phyloP scores from a whole-genome alignment of 2,888 invertebrate genomes.

The Brachyptera risi region DNA sequence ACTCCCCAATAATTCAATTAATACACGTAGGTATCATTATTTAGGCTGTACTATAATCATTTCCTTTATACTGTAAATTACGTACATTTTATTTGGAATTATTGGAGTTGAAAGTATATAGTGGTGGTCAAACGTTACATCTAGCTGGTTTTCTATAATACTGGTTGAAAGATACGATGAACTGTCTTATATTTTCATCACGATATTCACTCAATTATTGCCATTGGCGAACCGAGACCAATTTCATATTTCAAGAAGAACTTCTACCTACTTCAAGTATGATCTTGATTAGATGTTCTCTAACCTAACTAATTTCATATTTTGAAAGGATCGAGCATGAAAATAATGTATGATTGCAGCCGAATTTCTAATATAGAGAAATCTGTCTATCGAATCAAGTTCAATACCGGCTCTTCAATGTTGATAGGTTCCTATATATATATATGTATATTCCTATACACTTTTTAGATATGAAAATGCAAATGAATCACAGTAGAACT shows the following conservation, averaged over 20 bases:
- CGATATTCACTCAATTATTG: not conserved
- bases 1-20: too few relatives aligned
- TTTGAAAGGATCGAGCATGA: not conserved
- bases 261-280: not conserved
- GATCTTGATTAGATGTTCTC: not conserved
- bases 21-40: too few relatives aligned
- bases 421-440: too few relatives aligned
- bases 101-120: not conserved
- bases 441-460: too few relatives aligned
- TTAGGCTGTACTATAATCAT: too few relatives aligned
- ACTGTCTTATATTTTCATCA: not conserved
- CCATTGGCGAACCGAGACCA: not conserved
- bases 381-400: not conserved
- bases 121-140: too few relatives aligned
- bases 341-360: not conserved
- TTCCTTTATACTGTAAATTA: too few relatives aligned
- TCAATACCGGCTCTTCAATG: too few relatives aligned
- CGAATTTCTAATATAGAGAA: slow-evolving; percentile 9
- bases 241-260: not conserved
- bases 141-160: too few relatives aligned
- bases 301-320: not conserved
- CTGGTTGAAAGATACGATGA: not conserved
- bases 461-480: too few relatives aligned
- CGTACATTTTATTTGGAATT: not conserved
- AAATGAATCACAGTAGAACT: too few relatives aligned